A percentile compares a stretch with the other conserved stretches of the same genome.
Conservation (phyloP, 2,113 vertebrate species). For the Hypomesus transpacificus region DNA sequence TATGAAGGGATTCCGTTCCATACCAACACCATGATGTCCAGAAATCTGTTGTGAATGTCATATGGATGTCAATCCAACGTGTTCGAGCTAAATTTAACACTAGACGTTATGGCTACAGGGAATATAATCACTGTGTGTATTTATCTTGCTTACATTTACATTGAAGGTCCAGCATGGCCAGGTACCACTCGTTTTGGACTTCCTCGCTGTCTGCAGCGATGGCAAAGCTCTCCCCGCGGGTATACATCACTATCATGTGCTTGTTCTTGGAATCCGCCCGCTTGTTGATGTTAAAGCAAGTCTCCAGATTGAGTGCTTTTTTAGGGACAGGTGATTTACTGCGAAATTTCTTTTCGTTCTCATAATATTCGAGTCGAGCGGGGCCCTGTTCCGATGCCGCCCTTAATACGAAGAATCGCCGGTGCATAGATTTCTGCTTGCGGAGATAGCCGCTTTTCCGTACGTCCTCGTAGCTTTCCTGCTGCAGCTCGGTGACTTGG, state of each 20-base stretch:
- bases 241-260: slow-evolving; percentile 79
- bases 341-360: slow-evolving; percentile 82
- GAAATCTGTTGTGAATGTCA: slow-evolving; percentile 2
- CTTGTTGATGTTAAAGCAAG: slow-evolving; percentile 81
- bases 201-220: slow-evolving; percentile 76
- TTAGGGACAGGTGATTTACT: slow-evolving; percentile 73
- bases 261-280: slow-evolving; percentile 77
- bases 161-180: slow-evolving; percentile 76
- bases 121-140: slow-evolving; percentile 22
- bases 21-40: too few relatives aligned
- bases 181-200: slow-evolving; percentile 78
- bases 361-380: slow-evolving; percentile 75
- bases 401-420: slow-evolving; percentile 78
- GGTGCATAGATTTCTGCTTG: slow-evolving; percentile 82
- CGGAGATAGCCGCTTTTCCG: slow-evolving; percentile 79
- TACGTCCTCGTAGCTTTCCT: slow-evolving; percentile 71
- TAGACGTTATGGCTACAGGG: slow-evolving; percentile 15
- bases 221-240: slow-evolving; percentile 76
- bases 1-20: neutral
- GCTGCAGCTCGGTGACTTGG: slow-evolving; percentile 58
- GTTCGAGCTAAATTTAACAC: slow-evolving; percentile 42
- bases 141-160: slow-evolving; percentile 70
- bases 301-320: slow-evolving; percentile 70
- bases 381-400: slow-evolving; percentile 72
- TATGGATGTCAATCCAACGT: slow-evolving; percentile 29